Evolutionary conservation across 1,140 invertebrate genomes (phyloP).

Genomic region (Drosophila arawakana): DNA sequence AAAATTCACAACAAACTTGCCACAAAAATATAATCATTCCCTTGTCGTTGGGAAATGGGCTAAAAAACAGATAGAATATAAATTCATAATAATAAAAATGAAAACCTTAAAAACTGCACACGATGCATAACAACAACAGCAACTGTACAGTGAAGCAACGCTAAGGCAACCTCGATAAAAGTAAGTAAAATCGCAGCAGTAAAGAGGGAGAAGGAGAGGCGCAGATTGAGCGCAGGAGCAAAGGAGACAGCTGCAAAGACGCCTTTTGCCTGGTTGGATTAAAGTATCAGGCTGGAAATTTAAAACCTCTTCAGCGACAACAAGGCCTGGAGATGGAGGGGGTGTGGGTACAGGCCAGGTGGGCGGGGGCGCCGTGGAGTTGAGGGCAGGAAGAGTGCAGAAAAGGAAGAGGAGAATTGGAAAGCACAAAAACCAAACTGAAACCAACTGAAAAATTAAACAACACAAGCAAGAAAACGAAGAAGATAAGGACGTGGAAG

Average conservation of each 20-base stretch:
- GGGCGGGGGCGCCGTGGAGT: not conserved
- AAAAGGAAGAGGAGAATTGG: not conserved
- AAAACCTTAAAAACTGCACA: conserved; percentile 47
- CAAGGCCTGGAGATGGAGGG: conserved; percentile 10
- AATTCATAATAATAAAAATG: conserved; percentile 35
- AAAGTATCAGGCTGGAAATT: conserved; percentile 63
- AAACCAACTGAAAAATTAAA: conserved; percentile 64
- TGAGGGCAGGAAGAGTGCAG: not conserved
- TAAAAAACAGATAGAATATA: conserved; percentile 11
- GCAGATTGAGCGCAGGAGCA: not conserved
- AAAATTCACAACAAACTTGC: not conserved
- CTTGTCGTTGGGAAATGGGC: too few species aligned
- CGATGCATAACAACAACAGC: conserved; percentile 36
- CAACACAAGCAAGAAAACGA: conserved; percentile 48
- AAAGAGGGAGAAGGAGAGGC: not conserved
- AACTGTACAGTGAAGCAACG: conserved; percentile 1
- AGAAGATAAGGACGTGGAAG: conserved; percentile 39
- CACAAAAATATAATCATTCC: too few species aligned
- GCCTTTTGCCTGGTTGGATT: conserved; percentile 50
- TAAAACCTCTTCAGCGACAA: conserved; percentile 56
- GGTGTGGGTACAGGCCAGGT: not conserved
- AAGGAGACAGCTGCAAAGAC: conserved; percentile 15
- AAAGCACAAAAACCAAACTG: conserved; percentile 53
- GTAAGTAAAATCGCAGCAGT: conserved; percentile 38
- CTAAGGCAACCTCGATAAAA: conserved; percentile 39